Evolutionary conservation across 2,888 invertebrate genomes (phyloP), one percentile per base, ranked within the genome.

Genomic region (Pandemis heparana): DNA sequence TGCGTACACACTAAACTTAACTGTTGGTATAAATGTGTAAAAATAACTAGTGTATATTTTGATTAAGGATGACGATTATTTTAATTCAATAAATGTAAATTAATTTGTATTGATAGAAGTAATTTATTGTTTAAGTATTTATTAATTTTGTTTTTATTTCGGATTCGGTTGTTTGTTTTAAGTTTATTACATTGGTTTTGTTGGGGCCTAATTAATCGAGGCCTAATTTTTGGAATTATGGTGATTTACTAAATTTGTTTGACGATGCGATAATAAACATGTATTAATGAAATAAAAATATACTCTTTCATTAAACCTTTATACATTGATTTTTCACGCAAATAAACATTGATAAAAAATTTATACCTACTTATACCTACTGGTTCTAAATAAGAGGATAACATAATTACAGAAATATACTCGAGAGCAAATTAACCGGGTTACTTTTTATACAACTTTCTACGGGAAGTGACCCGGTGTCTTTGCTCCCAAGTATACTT

Each of bases 191-290:
- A 69, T 73, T 69, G 67, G 53, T 77, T 75, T 74, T 61, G 74
- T 74, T 74, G 14, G 63, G 64, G 74, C 69, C 74, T 70, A 70
- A 65, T 53, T 74, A 74, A 74, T 61, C 38, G 14, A 12, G 74
- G 75, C 74, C 75, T 75, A 74, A 46, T 74, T 32, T 71, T 76
- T 76, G 74, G 72, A 81, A 77, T 76, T 80, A 78, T 78, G 76
- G 78, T 82, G 77, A 79, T 79, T 81, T 79, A 78, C 71, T 77
- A 77, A 78, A 83, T 84, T 85, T 86, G 83, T 89, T 89, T 88
- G 90, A 89, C 84, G 86, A 91, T 89, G 87, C 90, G 87, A 89
- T 85, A 92, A 92, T 93, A 93, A 92, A 94, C 86, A 83, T 91
- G 90, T 92, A 93, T 88, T 88, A 90, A 83, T 83, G 81, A 87